A percentile compares a stretch with the other conserved stretches of the same genome.
Conservation (phyloP, 2,888 invertebrate species). For the Sesia apiformis region DNA sequence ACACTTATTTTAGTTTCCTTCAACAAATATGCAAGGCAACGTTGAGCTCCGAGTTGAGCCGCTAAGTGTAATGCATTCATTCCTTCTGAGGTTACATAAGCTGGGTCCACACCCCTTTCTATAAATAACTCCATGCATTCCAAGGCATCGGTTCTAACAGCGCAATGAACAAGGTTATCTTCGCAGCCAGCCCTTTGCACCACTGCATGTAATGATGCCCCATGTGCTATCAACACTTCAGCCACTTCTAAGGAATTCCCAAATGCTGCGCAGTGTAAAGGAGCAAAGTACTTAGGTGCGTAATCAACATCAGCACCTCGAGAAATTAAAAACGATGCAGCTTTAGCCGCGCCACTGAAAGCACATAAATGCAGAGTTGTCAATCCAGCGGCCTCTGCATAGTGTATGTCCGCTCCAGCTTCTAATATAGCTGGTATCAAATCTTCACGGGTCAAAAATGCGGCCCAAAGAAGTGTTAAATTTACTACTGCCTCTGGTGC, state of each 20-base stretch:
- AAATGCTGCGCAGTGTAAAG: constrained; percentile 92
- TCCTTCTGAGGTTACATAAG: constrained; percentile 82
- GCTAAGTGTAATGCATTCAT: constrained; percentile 86
- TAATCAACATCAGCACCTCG: constrained; percentile 82
- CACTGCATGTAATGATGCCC: constrained; percentile 80
- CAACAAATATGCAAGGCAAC: constrained; percentile 82
- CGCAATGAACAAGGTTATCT: constrained; percentile 87
- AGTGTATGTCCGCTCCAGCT: constrained; percentile 80
- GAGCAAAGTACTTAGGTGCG: constrained; percentile 82
- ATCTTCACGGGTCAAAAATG: constrained; percentile 82
- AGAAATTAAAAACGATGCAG: constrained; percentile 79
- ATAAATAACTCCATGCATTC: constrained; percentile 86
- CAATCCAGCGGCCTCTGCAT: constrained; percentile 81
- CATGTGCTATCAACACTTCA: constrained; percentile 81
- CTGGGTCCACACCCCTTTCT: constrained; percentile 82
- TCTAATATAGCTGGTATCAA: constrained; percentile 78
- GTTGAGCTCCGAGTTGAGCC: constrained; percentile 83
- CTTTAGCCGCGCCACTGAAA: constrained; percentile 82
- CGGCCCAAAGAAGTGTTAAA: constrained; percentile 81
- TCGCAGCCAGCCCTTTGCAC: constrained; percentile 79
- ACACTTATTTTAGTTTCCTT: constrained; percentile 83
- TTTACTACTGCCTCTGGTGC: constrained; percentile 82
- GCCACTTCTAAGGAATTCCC: constrained; percentile 88
- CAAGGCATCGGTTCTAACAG: constrained; percentile 85
- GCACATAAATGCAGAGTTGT: constrained; percentile 84